Evolutionary conservation across 1,140 invertebrate species (phyloP).

Genomic region (Drosophila equinoxialis): DNA sequence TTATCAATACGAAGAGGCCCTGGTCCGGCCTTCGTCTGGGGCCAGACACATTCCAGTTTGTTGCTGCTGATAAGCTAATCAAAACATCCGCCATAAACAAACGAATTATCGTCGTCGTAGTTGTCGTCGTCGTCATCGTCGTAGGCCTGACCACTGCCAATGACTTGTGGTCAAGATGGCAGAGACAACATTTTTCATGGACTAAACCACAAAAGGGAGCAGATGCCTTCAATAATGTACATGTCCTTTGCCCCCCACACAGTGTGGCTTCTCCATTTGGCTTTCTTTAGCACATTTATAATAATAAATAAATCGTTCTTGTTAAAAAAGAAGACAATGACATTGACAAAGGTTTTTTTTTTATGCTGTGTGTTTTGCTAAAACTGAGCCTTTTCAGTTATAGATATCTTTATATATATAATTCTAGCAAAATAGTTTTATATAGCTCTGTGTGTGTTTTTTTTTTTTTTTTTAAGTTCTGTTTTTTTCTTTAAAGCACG

Average conservation of each 20-base stretch:
- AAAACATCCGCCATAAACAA: conserved; percentile 73
- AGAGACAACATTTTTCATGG: conserved; percentile 15
- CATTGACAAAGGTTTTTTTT: conserved; percentile 10
- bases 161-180: conserved; percentile 43
- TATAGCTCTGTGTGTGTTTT: conserved; percentile 4
- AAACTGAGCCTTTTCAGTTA: conserved; percentile 34
- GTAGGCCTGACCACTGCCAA: conserved; percentile 69
- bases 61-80: conserved; percentile 44
- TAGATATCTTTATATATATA: conserved; percentile 36
- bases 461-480: neutral
- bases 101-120: conserved; percentile 37
- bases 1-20: conserved; percentile 26
- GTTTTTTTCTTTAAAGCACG: conserved; percentile 87
- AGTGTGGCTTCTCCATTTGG: neutral
- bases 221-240: conserved; percentile 3
- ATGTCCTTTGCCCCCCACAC: neutral
- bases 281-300: conserved; percentile 6
- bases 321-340: conserved; percentile 1
- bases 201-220: conserved; percentile 12
- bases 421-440: conserved; percentile 9
- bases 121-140: neutral
- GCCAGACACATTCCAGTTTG: conserved; percentile 7
- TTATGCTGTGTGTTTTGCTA: neutral
- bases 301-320: conserved; percentile 11
- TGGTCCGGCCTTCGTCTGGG: conserved; percentile 43